Conservation (phyloP, 2,888 invertebrate species). For the Hemithea aestivaria region DNA sequence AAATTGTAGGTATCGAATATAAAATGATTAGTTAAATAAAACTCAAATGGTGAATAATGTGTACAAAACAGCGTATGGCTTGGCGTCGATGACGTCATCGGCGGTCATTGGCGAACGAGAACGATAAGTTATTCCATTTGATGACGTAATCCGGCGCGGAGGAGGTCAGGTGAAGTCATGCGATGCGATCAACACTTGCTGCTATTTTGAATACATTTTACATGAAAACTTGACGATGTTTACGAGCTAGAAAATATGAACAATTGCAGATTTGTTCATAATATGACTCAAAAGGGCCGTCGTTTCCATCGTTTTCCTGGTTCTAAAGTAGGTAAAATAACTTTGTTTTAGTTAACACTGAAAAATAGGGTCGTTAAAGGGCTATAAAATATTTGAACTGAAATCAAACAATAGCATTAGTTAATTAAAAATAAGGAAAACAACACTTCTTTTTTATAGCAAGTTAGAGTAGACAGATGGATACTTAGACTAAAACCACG, state of each 20-base stretch:
- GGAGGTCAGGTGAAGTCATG: conserved; percentile 61
- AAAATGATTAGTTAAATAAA: not conserved
- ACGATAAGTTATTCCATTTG: conserved; percentile 49
- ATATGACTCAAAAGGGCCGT: too few relatives aligned
- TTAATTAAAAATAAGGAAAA: too few relatives aligned
- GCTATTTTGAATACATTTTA: conserved; percentile 12
- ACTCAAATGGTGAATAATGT: conserved; percentile 6
- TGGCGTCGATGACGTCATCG: conserved; percentile 39
- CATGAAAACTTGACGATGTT: not conserved
- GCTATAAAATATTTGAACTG: too few relatives aligned
- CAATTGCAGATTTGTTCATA: too few relatives aligned
- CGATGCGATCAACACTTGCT: conserved; percentile 19
- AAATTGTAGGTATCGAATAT: conserved; percentile 1
- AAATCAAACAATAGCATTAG: too few relatives aligned
- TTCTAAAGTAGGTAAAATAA: too few relatives aligned
- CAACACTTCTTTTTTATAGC: too few relatives aligned
- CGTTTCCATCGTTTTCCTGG: too few relatives aligned
- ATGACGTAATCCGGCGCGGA: conserved; percentile 62
- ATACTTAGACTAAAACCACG: too few relatives aligned
- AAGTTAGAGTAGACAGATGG: too few relatives aligned
- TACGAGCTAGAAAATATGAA: not conserved
- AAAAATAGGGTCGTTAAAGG: not conserved
- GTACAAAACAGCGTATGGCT: not conserved
- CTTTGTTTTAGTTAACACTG: not conserved
- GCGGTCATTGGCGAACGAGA: conserved; percentile 41